Conservation (phyloP, 1,140 invertebrate genomes). For the Aplysia californica region DNA sequence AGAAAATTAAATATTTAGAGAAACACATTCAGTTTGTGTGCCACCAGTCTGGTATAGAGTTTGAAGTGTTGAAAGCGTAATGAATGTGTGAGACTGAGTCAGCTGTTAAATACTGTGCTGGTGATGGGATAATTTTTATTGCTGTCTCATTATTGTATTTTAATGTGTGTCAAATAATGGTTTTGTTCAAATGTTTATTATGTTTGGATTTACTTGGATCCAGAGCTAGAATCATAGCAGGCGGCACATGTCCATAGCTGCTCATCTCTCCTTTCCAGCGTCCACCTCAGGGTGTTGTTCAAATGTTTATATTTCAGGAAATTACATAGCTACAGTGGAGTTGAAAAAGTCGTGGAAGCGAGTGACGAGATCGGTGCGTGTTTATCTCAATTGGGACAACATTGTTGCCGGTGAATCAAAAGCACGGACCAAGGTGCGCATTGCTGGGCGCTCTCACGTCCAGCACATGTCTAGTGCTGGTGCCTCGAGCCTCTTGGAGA, state of each 20-base stretch:
- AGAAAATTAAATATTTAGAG: not conserved
- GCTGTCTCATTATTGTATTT: too few relatives aligned
- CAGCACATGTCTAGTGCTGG: slow-evolving; percentile 9
- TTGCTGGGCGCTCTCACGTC: slow-evolving; percentile 35
- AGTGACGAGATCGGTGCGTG: slow-evolving; percentile 29
- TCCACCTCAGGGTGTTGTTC: too few relatives aligned
- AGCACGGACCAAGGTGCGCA: slow-evolving; percentile 32
- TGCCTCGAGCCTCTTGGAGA: slow-evolving; percentile 23
- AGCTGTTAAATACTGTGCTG: too few relatives aligned
- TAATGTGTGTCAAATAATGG: too few relatives aligned
- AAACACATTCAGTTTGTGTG: not conserved
- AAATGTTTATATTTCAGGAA: slow-evolving; percentile 28
- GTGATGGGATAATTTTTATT: too few relatives aligned
- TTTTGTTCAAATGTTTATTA: too few relatives aligned
- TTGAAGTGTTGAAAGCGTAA: too few relatives aligned
- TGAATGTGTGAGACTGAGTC: too few relatives aligned
- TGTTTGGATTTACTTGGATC: too few relatives aligned
- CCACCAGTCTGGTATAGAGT: not conserved
- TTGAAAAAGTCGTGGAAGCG: slow-evolving; percentile 36
- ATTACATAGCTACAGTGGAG: slow-evolving; percentile 35
- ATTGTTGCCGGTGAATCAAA: slow-evolving; percentile 6
- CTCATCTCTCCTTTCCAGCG: too few relatives aligned
- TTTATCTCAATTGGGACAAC: slow-evolving; percentile 39
- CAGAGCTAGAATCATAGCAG: too few relatives aligned
- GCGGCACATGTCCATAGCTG: too few relatives aligned